Base-by-base conservation (phyloP, 2,888 invertebrate genomes). In the Agelastica alni region DNA sequence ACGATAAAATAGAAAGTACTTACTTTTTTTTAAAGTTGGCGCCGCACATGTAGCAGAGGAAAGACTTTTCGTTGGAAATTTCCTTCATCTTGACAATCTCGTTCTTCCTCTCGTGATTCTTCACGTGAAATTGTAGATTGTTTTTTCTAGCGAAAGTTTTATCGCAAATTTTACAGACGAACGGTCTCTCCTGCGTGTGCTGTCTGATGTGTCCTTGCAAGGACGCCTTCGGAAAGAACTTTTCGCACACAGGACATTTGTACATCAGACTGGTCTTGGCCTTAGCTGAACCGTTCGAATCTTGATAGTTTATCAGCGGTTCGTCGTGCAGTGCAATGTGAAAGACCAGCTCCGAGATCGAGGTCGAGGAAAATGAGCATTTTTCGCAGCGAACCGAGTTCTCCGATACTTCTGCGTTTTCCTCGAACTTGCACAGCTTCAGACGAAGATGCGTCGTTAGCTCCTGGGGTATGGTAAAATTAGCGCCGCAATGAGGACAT, bases 161-260 rank as follows among this genome's bases (percentile, higher is more conserved):
- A 0, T 76, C 76, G 68, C 91, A 92, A 3, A 78, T 70, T 0
- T 78, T 73, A 65, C 92, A 92, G 2, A 79, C 75, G 65, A 83
- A 89, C 0, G 87, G 87, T 54, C 85, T 81, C 68, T 91, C 91
- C 18, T 85, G 83, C 0, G 90, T 90, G 67, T 92, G 91, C 48
- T 82, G 81, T 22, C 87, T 80, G 34, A 91, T 75, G 72, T 91
- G 91, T 52, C 83, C 82, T 1, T 85, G 81, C 10, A 92, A 74
- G 0, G 88, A 86, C 6, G 82, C 76, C 69, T 88, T 90, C 6
- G 79, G 77, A 62, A 86, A 88, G 4, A 72, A 71, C 68, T 85
- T 87, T 1, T 81, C 77, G 67, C 91, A 91, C 17, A 87, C 66
- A 0, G 87, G 86, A 65, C 91, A 92, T 2, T 77, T 72, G 63